A percentile compares a stretch with the other conserved stretches of the same genome.
These are phyloP conservation scores for Elysia crispata DNA, from an alignment of 2,888 invertebrate species.

Conservation along the genomic window DNA sequence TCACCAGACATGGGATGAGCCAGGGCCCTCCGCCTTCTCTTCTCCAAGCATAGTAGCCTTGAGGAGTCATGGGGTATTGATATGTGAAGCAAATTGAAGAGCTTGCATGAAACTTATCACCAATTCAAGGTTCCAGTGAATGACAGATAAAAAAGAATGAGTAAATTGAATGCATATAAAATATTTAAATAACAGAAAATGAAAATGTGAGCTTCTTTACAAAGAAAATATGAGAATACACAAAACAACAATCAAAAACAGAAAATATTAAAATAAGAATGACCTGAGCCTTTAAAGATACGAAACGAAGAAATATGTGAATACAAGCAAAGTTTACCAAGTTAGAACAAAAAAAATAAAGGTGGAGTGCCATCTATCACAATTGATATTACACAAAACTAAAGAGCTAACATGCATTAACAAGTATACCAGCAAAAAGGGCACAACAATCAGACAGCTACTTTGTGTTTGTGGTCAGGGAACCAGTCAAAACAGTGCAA, in stretches of 20 bases:
- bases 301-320: too few species aligned
- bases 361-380: too few species aligned
- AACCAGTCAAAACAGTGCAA: too few species aligned
- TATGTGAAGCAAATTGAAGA: too few species aligned
- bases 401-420: too few species aligned
- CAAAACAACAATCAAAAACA: not conserved
- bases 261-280: not conserved
- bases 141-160: not conserved
- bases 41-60: slow-evolving; percentile 63
- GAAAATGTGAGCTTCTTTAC: not conserved
- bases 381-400: too few species aligned
- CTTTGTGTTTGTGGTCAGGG: too few species aligned
- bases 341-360: too few species aligned
- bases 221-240: not conserved
- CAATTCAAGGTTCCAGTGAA: not conserved
- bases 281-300: too few species aligned
- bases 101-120: not conserved
- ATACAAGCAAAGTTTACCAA: too few species aligned
- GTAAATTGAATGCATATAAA: not conserved
- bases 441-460: too few species aligned
- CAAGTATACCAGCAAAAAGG: too few species aligned
- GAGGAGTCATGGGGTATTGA: not conserved
- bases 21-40: slow-evolving; percentile 58
- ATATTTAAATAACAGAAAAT: not conserved
- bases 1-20: slow-evolving; percentile 57